Evolutionary conservation across 2,797 vertebrate species (phyloP).

Genomic region (Setipinna tenuifilis): DNA sequence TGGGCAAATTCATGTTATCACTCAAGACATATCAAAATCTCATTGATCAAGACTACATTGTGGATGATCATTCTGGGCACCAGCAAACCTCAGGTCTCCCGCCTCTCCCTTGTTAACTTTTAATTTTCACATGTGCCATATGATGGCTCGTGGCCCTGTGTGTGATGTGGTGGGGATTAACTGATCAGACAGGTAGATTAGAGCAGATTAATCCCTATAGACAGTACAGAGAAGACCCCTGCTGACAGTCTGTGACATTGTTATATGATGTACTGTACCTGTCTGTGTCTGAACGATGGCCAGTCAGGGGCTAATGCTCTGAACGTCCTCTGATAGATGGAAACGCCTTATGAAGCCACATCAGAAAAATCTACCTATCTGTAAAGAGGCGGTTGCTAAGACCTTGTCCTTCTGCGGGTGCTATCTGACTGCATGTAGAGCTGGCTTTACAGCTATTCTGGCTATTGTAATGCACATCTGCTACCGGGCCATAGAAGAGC

Average conservation of each 20-base stretch:
- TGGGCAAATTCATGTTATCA: background rate
- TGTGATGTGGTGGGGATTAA: background rate
- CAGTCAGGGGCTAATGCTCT: background rate
- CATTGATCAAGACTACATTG: background rate
- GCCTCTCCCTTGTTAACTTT: background rate
- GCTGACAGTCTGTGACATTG: background rate
- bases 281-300: background rate
- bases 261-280: background rate
- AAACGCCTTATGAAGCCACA: background rate
- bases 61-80: background rate
- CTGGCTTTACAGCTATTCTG: background rate
- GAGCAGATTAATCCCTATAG: background rate
- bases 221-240: background rate
- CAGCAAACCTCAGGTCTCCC: background rate
- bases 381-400: background rate
- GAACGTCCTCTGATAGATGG: background rate
- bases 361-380: background rate
- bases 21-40: background rate
- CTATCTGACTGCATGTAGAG: background rate
- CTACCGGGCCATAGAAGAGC: background rate
- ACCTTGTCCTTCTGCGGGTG: no score
- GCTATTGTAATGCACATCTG: background rate
- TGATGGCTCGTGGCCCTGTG: background rate
- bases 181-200: background rate
- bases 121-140: background rate